Evolutionary conservation across 1,140 invertebrate genomes (phyloP).

Genomic region (Vanessa tameamea): DNA sequence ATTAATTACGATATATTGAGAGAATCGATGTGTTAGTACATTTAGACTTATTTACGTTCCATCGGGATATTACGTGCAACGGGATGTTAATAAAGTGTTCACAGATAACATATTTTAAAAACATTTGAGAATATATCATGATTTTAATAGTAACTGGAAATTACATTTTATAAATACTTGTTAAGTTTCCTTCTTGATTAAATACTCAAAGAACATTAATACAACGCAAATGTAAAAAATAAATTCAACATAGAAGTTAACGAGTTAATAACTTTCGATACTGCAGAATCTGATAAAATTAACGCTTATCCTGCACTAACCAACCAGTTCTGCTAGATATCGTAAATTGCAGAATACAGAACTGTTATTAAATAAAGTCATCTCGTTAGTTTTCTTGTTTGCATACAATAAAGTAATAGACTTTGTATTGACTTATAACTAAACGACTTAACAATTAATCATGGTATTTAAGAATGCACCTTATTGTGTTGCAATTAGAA

Average conservation of each 20-base stretch:
- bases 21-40: no score
- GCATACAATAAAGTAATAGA: slow-evolving; percentile 44
- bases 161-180: no score
- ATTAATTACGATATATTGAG: no score
- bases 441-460: background rate
- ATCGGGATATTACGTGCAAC: no score
- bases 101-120: no score
- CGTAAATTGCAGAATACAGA: slow-evolving; percentile 38
- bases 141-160: no score
- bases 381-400: slow-evolving; percentile 44
- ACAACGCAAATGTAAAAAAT: slow-evolving; percentile 10
- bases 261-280: slow-evolving; percentile 13
- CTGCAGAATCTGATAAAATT: slow-evolving; percentile 28
- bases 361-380: slow-evolving; percentile 47
- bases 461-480: background rate
- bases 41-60: no score
- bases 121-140: no score
- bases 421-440: background rate
- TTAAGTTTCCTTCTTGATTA: no score
- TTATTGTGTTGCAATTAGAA: background rate
- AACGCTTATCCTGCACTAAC: slow-evolving; percentile 22
- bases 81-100: no score
- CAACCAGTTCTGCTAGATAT: slow-evolving; percentile 30
- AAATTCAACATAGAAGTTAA: slow-evolving; percentile 16
- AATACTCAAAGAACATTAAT: background rate